Evolutionary conservation across 2,797 vertebrate genomes (phyloP).

Genomic region (Esox masquinongy): DNA sequence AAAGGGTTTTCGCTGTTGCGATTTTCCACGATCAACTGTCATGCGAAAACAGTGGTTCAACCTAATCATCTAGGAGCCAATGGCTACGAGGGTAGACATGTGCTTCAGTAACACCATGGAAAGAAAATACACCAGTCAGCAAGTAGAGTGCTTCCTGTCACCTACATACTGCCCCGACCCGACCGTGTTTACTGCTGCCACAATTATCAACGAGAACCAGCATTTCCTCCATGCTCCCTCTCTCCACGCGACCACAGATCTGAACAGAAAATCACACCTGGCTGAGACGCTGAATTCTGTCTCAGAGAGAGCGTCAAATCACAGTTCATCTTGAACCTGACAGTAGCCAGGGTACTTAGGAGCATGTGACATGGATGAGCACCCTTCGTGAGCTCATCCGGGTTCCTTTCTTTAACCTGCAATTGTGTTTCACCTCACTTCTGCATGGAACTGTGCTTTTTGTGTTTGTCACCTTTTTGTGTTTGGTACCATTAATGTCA

Average conservation of each 20-base stretch:
- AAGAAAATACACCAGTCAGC: constrained; percentile 46
- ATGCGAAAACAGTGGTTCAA: constrained; percentile 33
- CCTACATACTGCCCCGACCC: constrained; percentile 50
- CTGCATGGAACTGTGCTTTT: background rate
- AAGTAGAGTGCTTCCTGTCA: constrained; percentile 71
- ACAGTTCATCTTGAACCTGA: constrained; percentile 26
- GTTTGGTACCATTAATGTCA: background rate
- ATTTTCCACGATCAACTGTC: constrained; percentile 66
- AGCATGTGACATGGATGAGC: background rate
- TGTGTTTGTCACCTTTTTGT: too few species aligned
- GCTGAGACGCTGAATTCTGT: constrained; percentile 14
- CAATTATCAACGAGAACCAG: constrained; percentile 42
- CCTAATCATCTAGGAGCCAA: constrained; percentile 44
- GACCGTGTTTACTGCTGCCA: constrained; percentile 38
- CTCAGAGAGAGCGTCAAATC: constrained; percentile 28
- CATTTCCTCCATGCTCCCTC: constrained; percentile 45
- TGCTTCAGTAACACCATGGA: constrained; percentile 56
- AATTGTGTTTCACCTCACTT: background rate
- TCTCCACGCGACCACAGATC: constrained; percentile 19
- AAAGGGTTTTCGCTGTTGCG: constrained; percentile 13
- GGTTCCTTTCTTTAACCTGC: background rate
- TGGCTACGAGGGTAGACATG: constrained; percentile 26
- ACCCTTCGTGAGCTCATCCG: background rate
- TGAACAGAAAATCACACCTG: constrained; percentile 6
- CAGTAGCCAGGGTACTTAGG: background rate